Evolutionary conservation across 2,888 invertebrate species (phyloP).

Genomic region (Sesamia inferens): DNA sequence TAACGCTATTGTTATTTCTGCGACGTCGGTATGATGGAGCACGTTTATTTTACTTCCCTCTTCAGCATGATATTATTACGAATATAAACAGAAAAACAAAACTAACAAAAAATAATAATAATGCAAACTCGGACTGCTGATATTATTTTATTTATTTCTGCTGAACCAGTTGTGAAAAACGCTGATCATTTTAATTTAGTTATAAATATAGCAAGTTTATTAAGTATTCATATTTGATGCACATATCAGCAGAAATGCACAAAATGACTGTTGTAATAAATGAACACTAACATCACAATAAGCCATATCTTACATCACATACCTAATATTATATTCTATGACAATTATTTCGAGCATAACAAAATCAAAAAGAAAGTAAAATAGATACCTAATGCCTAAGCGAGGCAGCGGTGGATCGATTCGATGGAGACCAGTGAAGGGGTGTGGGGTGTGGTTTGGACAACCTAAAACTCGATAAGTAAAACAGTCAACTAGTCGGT

Average conservation of each 20-base stretch:
- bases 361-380: not conserved
- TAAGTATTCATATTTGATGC: not conserved
- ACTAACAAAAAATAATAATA: not conserved
- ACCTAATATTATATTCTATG: not conserved
- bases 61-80: slow-evolving; percentile 6
- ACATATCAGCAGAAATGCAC: slow-evolving; percentile 5
- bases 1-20: slow-evolving; percentile 26
- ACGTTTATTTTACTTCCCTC: slow-evolving; percentile 33
- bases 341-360: not conserved
- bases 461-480: too few species aligned
- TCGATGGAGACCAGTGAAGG: too few species aligned
- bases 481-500: too few species aligned
- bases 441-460: too few species aligned
- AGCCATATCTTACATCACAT: not conserved
- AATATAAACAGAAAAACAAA: slow-evolving; percentile 19
- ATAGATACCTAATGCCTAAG: not conserved
- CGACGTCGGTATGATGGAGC: slow-evolving; percentile 24
- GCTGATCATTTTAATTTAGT: not conserved
- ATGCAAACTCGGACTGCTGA: not conserved
- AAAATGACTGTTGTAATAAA: slow-evolving; percentile 5
- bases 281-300: not conserved
- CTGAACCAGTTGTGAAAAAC: slow-evolving; percentile 5
- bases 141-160: slow-evolving; percentile 3
- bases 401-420: too few species aligned
- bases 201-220: not conserved